These are phyloP conservation scores for Chrysemys picta DNA, from an alignment of 2,113 vertebrate species.

Conservation along the genomic window DNA sequence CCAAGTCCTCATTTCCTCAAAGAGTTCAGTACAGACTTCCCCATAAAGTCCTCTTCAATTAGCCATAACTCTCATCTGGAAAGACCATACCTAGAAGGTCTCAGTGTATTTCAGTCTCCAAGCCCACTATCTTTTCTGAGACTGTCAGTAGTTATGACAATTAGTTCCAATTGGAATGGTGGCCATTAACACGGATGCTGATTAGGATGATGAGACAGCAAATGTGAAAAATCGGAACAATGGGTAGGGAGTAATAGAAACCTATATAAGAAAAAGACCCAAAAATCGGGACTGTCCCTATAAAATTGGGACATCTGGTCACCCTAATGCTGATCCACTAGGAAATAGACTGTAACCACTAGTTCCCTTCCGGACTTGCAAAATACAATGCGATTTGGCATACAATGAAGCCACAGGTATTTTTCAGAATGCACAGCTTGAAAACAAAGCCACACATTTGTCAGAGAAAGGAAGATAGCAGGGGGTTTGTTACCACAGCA, in stretches of 20 bases:
- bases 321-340: too few relatives aligned
- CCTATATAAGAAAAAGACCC: too few relatives aligned
- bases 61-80: too few relatives aligned
- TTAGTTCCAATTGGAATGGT: neutral
- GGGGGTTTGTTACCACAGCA: too few relatives aligned
- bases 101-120: neutral
- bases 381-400: neutral
- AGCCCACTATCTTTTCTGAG: neutral
- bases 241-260: too few relatives aligned
- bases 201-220: too few relatives aligned
- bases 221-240: too few relatives aligned
- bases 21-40: neutral
- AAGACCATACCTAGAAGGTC: too few relatives aligned
- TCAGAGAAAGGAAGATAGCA: neutral
- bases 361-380: neutral
- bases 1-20: too few relatives aligned
- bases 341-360: neutral
- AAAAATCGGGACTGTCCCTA: too few relatives aligned
- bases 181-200: neutral
- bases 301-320: too few relatives aligned
- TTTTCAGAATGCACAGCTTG: neutral
- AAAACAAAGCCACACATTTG: neutral
- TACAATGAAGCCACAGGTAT: neutral
- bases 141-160: neutral
- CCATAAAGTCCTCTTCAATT: too few relatives aligned